These are phyloP conservation scores for Acrocyrtus sp. DNA, from an alignment of 2,888 invertebrate genomes.

Conservation along the genomic window DNA sequence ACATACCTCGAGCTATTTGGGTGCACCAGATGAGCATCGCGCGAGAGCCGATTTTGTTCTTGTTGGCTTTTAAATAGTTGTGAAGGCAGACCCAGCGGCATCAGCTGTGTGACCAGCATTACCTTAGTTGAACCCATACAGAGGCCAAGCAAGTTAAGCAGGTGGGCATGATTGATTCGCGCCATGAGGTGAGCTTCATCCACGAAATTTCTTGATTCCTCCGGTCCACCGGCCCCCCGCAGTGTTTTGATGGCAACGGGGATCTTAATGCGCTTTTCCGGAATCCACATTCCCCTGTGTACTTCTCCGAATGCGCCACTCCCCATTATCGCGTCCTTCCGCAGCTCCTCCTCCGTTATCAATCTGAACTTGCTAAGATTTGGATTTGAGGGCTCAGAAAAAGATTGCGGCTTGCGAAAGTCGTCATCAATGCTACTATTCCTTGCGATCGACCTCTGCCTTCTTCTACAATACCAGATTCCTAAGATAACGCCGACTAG, in stretches of 20 bases:
- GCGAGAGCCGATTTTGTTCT: constrained; percentile 93
- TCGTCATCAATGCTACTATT: too few species aligned
- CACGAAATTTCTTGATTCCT: constrained; percentile 90
- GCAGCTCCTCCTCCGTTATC: constrained; percentile 92
- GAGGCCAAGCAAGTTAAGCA: constrained; percentile 92
- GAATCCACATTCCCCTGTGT: constrained; percentile 95
- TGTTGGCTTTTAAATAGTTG: constrained; percentile 92
- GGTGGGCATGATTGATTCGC: constrained; percentile 92
- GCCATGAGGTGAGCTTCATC: constrained; percentile 99
- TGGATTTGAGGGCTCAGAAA: too few species aligned
- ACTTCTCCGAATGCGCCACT: constrained; percentile 97
- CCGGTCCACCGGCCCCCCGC: constrained; percentile 81
- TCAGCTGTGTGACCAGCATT: constrained; percentile 97
- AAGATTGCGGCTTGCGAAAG: too few species aligned
- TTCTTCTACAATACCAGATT: too few species aligned
- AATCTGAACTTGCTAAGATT: constrained; percentile 92
- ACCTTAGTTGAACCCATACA: constrained; percentile 94
- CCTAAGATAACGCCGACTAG: too few species aligned
- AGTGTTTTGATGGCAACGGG: constrained; percentile 97
- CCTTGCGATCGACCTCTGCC: too few species aligned
- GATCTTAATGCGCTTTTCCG: constrained; percentile 91
- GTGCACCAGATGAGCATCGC: constrained; percentile 96
- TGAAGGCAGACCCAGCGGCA: constrained; percentile 96
- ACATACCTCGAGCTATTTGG: constrained; percentile 87
- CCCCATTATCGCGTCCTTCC: constrained; percentile 91